Base-by-base conservation (phyloP, 2,113 vertebrate genomes). In the Odontophorus gujanensis region DNA sequence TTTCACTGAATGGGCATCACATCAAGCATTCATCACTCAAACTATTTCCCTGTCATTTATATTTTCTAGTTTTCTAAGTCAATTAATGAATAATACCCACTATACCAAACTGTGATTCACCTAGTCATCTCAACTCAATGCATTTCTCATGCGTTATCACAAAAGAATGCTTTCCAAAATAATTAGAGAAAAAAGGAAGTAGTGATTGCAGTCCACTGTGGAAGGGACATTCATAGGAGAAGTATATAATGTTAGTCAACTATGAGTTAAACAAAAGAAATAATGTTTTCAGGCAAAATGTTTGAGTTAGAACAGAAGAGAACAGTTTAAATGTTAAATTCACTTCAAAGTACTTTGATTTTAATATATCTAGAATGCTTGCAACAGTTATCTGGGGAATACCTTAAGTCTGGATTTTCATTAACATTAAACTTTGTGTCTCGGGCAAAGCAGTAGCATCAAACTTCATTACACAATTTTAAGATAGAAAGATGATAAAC, bases 101-200 rank as follows among this genome's bases (percentile, higher is more conserved):
- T 43, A 40, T 61, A 66, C 4, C n/a, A 78, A 88, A 79, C 34
- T 36, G 42, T 43, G 22, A 24, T 24, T 81, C 51, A 43, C 12
- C 24, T 19, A 47, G 42, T 19, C 11, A 71, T 55, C 0, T 0
- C 18, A 38, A 34, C 28, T 67, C 2, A 2, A 48, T 45, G 40
- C 4, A 11, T 1, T 76, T 48, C 67, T 36, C 11, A 3, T 12
- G 7, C 50, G 30, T 80, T 50, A 63, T 38, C 83, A 62, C 15
- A 78, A 32, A 38, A 75, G 71, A 84, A 40, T 14, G 2, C 20
- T 63, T 59, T 42, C 8, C 7, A 40, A 67, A 92, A 45, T 26
- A 69, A 47, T 13, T 7, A 42, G 5, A 77, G 18, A 24, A 36
- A 26, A 81, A 15, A 30, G 11, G 17, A 15, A 62, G 16, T 25